Evolutionary conservation across 2,888 invertebrate species (phyloP), one percentile per base, ranked within the genome.

Genomic region (Lomographa bimaculata): DNA sequence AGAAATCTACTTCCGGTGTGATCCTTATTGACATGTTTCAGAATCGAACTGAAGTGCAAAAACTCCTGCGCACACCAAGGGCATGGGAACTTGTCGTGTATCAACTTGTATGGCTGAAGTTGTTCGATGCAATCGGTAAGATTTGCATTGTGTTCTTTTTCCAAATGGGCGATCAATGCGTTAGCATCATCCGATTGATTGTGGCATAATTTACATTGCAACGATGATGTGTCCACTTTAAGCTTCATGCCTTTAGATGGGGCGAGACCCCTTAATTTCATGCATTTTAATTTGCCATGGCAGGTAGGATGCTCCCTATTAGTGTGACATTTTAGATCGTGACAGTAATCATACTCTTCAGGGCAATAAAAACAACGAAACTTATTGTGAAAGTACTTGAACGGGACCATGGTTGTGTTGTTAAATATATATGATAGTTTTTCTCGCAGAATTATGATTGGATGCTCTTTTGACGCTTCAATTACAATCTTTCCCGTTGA

Each of bases 331-430:
- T 69, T 79, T 1, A 87, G 60, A 28, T 70, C 69, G 1, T 75
- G 67, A 30, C 81, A 79, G 6, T 72, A 68, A 0, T 48, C 53
- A 27, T 81, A 87, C 21, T 82, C 77, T 62, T 74, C 71, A 0
- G 81, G 54, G 40, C 87, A 87, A 42, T 82, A 87, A 34, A 85
- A 87, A 46, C 86, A 87, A 11, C 79, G 53, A 28, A 85, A 82
- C 30, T 67, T 71, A 37, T 71, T 77, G 63, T 77, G 70, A 40
- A 66, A 81, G 53, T 67, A 75, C 43, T 83, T 86, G 28, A 86
- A 86, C 0, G 86, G 86, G 7, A 85, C 49, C 1, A 76, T 79
- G 0, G 79, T 80, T 0, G 84, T 78, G 70, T 74, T 79, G 36
- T 84, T 83, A 0, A 86, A 54, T 2, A 86, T 65, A 10, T 65